phyloP scores from a whole-genome alignment of 2,797 vertebrate species.

The Gymnothorax javanicus region DNA sequence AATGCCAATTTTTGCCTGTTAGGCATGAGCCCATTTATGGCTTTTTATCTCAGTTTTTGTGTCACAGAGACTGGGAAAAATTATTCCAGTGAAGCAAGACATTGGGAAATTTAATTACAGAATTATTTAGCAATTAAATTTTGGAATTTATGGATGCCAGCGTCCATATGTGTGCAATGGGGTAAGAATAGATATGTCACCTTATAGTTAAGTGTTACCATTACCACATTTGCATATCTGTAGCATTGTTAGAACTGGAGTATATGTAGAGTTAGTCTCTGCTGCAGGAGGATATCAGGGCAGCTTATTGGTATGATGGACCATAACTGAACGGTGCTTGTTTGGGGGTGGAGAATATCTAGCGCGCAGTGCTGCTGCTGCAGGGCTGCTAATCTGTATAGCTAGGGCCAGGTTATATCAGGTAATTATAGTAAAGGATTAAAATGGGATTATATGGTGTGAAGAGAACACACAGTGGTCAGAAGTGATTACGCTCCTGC shows the following conservation, averaged over 20 bases:
- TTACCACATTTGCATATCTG: neutral
- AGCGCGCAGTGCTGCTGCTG: neutral
- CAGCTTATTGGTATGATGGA: neutral
- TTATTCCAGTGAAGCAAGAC: too few species aligned
- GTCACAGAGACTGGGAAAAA: too few species aligned
- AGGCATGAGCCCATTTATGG: too few species aligned
- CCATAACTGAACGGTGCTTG: neutral
- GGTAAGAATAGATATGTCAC: too few species aligned
- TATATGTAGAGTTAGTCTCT: neutral
- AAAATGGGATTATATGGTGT: neutral
- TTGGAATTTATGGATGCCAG: too few species aligned
- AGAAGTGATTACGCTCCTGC: constrained; percentile 10
- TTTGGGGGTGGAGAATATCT: neutral
- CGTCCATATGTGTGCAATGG: too few species aligned
- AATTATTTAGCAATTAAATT: too few species aligned
- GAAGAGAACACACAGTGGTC: neutral
- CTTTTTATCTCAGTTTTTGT: too few species aligned
- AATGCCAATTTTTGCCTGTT: too few species aligned
- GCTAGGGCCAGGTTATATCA: neutral
- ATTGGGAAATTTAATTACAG: too few species aligned
- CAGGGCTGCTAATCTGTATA: neutral
- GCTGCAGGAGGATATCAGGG: neutral
- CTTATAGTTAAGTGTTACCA: too few species aligned
- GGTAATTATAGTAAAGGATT: neutral
- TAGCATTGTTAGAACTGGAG: neutral